Evolutionary conservation across 64 coral and sea anemone species (phyloP), one percentile per base, ranked within the genome.

Genomic region (Trachythela sp.): DNA sequence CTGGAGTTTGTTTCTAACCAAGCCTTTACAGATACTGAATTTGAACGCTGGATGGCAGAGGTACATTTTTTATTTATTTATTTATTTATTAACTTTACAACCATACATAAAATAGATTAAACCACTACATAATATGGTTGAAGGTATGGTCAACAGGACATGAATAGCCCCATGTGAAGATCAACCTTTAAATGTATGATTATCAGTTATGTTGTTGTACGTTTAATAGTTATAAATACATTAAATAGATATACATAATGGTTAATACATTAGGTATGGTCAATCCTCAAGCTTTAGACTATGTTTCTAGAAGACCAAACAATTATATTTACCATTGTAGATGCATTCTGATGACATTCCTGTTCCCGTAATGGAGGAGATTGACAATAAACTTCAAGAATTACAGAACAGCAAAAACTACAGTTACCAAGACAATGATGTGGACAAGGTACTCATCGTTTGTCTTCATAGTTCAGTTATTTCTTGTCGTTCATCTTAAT

Each of bases 1-100:
- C 72, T 98, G 30, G 95, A 98, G 35, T 98, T 98, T 93, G 95
- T 98, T 35, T 98, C 95, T 71, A 98, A 98, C 87, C 95, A 98
- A 43, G 88, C 91, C 88, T 94, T 98, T 40, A 93, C 93, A 36
- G 95, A 98, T 27, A 91, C 89, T 40, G 95, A 98, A 87, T 98
- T 98, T 90, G 34, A 27, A 38, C 84, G 95, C 64, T 98, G 95
- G 95, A 91, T 89, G 48, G 91, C 94, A 87, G 95, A 98, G 89
- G 95, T 98, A 87, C 11, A 42, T 40, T 27, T 87, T 9, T 86
- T 18, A 42, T 40, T 27, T 87, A 24, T 86, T 45, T 37, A 26
- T 54, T 45, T 11, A 6, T 11, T 45, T n/a, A n/a, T n/a, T n/a
- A n/a, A n/a, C n/a, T n/a, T n/a, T n/a, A n/a, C n/a, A n/a, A n/a